Evolutionary conservation across 1,140 invertebrate genomes (phyloP).

Genomic region (Habropoda laboriosa): DNA sequence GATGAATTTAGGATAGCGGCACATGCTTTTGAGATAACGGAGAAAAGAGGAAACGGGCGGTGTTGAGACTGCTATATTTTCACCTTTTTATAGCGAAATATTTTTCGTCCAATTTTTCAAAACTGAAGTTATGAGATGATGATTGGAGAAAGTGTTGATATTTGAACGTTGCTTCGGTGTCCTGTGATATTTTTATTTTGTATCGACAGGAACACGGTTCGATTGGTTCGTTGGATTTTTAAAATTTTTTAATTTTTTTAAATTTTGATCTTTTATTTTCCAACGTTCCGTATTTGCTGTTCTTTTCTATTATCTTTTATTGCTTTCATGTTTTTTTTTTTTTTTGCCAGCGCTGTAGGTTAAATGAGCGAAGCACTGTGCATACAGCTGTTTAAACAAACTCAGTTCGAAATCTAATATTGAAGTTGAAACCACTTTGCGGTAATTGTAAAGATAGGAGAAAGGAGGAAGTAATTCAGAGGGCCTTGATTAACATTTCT

Average conservation of each 20-base stretch:
- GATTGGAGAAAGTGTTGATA: background rate
- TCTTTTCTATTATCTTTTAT: no score
- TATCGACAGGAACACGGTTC: background rate
- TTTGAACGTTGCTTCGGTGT: background rate
- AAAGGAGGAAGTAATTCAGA: background rate
- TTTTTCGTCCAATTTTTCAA: no score
- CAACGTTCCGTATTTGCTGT: background rate
- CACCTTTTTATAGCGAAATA: no score
- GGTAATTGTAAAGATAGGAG: background rate
- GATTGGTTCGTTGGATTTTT: no score
- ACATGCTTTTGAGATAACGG: background rate
- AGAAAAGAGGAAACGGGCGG: no score
- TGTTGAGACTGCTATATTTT: no score
- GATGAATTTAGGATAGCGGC: background rate
- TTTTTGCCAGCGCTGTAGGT: background rate
- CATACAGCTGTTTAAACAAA: background rate
- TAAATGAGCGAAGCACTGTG: background rate
- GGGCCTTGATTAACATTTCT: background rate
- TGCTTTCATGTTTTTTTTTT: background rate
- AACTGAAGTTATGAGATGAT: background rate
- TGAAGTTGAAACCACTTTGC: background rate
- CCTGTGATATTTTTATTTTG: no score
- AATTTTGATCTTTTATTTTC: no score
- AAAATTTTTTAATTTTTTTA: no score
- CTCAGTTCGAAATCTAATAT: background rate